Evolutionary conservation across 2,888 invertebrate species (phyloP).

Genomic region (Noctua janthe): DNA sequence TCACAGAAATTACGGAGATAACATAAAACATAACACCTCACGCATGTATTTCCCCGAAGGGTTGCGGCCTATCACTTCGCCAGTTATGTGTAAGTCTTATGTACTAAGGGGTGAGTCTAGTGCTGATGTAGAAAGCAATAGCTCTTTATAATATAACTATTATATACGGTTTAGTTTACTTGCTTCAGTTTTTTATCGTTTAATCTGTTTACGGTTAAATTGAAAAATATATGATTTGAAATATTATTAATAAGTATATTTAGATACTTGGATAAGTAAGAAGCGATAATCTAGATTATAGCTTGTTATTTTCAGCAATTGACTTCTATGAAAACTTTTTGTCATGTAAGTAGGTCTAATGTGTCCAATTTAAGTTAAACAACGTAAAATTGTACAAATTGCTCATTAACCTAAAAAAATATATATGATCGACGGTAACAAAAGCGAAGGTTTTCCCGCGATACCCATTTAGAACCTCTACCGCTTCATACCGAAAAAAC

Average conservation of each 20-base stretch:
- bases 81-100: not conserved
- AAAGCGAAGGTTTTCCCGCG: not conserved
- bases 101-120: not conserved
- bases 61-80: not conserved
- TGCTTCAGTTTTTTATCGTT: not conserved
- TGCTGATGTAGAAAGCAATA: not conserved
- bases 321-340: not conserved
- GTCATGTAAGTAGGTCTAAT: not conserved
- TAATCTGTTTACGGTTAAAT: not conserved
- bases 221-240: not conserved
- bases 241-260: not conserved
- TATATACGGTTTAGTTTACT: not conserved
- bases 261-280: too few relatives aligned
- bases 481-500: conserved; percentile 15
- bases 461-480: conserved; percentile 4
- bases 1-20: not conserved
- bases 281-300: not conserved
- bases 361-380: not conserved
- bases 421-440: not conserved
- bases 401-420: not conserved
- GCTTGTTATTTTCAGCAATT: not conserved
- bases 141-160: not conserved
- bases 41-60: not conserved
- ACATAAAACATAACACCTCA: not conserved
- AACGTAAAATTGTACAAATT: not conserved